Evolutionary conservation across 1,140 invertebrate genomes (phyloP), one percentile per base, ranked within the genome.

Genomic region (Aphelenchoides besseyi): DNA sequence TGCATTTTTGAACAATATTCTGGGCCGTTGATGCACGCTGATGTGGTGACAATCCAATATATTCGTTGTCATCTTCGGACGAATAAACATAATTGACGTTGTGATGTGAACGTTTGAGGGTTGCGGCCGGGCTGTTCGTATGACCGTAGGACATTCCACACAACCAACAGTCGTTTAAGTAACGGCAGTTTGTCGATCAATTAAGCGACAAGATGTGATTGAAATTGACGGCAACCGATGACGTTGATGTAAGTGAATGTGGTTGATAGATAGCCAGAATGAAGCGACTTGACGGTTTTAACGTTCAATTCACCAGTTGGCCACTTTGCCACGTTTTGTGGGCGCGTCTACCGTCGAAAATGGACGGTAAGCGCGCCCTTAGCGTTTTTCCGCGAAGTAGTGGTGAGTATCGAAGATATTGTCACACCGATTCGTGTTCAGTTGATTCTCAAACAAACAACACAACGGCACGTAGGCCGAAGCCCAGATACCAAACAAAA

Each of bases 141-240:
- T 48, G 41, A 23, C 41, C 41, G 41, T 48, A 48, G 41, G 41
- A 48, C 41, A 48, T 48, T 48, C 41, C 41, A 48, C 41, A 48
- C 12, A 23, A 23, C 23, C 23, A 23, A 48, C 41, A 48, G 12
- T 48, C 41, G 41, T 23, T 48, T 48, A 12, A 48, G 41, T 23
- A 48, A 48, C 41, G 41, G 12, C 41, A 23, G 41, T 48, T 48
- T 23, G 12, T 48, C n/a, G n/a, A n/a, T n/a, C n/a, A n/a, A n/a
- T n/a, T n/a, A n/a, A n/a, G n/a, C n/a, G n/a, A n/a, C n/a, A n/a
- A n/a, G n/a, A n/a, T n/a, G n/a, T n/a, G n/a, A n/a, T n/a, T n/a
- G n/a, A n/a, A n/a, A n/a, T 48, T 23, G 41, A 48, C 41, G 41
- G 23, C 41, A 12, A 48, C 41, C 23, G 41, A 48, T 48, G 41